Conservation (phyloP, 2,888 invertebrate genomes). For the Agrotis ipsilon region DNA sequence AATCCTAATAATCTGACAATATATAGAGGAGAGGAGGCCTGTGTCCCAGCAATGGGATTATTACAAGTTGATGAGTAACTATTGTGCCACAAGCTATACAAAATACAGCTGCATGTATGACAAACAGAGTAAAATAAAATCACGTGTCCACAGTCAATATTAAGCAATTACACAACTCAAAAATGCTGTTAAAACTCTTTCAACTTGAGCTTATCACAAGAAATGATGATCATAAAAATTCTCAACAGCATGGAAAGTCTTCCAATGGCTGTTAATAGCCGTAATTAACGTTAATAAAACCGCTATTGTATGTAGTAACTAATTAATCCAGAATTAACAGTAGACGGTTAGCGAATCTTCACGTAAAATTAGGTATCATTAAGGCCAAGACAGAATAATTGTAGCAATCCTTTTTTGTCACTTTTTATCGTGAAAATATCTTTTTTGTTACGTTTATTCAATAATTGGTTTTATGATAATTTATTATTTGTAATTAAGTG, state of each 20-base stretch:
- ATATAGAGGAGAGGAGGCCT: too few species aligned
- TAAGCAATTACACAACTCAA: conserved; percentile 15
- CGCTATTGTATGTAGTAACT: conserved; percentile 9
- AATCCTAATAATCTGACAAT: too few species aligned
- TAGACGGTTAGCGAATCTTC: conserved; percentile 30
- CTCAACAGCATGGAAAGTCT: conserved; percentile 15
- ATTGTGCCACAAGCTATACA: too few species aligned
- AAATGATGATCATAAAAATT: conserved; percentile 31
- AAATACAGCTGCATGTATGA: too few species aligned
- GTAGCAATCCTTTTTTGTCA: neutral
- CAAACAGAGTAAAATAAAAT: neutral
- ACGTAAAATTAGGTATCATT: conserved; percentile 18
- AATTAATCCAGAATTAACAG: conserved; percentile 41
- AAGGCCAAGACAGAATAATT: conserved; percentile 7
- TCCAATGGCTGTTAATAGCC: conserved; percentile 35
- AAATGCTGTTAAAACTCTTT: conserved; percentile 15
- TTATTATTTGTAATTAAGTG: neutral
- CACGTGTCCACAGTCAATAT: neutral
- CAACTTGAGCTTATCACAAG: conserved; percentile 5
- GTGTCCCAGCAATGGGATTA: too few species aligned
- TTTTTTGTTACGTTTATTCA: neutral
- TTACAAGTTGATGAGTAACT: too few species aligned
- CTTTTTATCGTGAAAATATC: neutral
- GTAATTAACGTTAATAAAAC: conserved; percentile 45
- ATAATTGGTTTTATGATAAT: neutral